These are phyloP conservation scores for Ormyrus thymus DNA, from an alignment of 2,888 invertebrate genomes.

Conservation along the genomic window DNA sequence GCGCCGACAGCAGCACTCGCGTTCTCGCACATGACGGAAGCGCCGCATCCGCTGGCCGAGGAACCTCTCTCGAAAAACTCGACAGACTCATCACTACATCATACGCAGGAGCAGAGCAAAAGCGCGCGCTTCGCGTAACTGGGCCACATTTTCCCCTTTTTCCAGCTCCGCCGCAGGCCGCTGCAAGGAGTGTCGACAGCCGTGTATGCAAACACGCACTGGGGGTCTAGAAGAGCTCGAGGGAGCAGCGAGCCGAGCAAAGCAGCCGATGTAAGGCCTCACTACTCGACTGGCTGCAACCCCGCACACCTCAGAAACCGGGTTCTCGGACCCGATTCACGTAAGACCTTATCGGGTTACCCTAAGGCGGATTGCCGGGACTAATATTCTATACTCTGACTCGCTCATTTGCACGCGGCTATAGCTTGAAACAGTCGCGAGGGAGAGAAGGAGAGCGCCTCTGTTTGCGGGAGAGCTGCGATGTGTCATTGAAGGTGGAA, in stretches of 20 bases:
- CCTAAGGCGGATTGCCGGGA: neutral
- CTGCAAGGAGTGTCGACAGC: neutral
- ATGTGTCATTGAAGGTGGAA: constrained; percentile 4
- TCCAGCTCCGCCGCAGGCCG: neutral
- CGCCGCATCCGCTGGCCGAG: neutral
- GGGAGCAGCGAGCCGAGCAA: neutral
- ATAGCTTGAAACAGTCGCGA: too few relatives aligned
- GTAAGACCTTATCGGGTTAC: constrained; percentile 50
- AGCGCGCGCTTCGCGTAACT: too few relatives aligned
- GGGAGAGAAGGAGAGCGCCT: too few relatives aligned
- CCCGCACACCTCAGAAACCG: constrained; percentile 9
- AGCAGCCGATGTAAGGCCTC: constrained; percentile 45
- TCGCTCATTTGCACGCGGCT: neutral
- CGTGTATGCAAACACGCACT: neutral
- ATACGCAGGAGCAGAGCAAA: neutral
- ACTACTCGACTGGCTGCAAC: neutral
- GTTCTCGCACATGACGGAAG: constrained; percentile 2
- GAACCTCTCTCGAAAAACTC: neutral
- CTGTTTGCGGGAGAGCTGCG: neutral
- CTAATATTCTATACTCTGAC: constrained; percentile 3
- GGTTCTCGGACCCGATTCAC: constrained; percentile 35
- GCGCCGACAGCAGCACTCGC: neutral
- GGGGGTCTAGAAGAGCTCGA: neutral
- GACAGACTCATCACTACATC: too few relatives aligned
- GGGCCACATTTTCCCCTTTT: too few relatives aligned